Base-by-base conservation (phyloP, 2,797 vertebrate species). In the Tarsius wallacei region DNA sequence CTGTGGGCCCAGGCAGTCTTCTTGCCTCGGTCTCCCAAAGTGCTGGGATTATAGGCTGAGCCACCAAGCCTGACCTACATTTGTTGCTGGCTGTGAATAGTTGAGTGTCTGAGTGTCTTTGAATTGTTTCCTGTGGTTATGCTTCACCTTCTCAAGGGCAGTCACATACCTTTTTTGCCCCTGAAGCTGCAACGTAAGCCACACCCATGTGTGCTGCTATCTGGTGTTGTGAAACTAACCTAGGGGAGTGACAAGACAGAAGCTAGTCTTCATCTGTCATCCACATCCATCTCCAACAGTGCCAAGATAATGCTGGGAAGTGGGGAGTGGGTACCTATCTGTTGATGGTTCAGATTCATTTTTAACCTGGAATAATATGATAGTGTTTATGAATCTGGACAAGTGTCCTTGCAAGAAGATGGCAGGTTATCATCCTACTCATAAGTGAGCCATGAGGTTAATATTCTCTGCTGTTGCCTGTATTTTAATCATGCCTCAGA, bases 401-500 rank as follows among this genome's bases (percentile, higher is more conserved):
- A 74, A 15, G 22, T 94, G 51, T 12, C 15, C 74, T 93, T 78
- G 28, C 1, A 33, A 74, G 71, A 85, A n/a, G 63, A 49, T n/a
- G 21, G 49, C 26, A 78, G 16, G 15, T 73, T 31, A n/a, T 66
- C 51, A 4, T 74, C 59, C 81, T 81, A 3, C 59, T 94, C 47
- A 55, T 10, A 84, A 49, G 33, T 42, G 17, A 88, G 28, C 53
- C 19, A 0, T 21, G 17, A 57, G 28, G 9, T 73, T 51, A 15
- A 19, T 36, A 7, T 90, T 90, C 36, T 49, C 13, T 31, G 28
- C 19, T 61, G 24, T 81, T 89, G 61, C 49, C 66, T 63, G 3
- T 47, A 15, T 87, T 96, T 96, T 82, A 85, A 71, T 94, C 13
- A 7, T 49, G 21, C n/a, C 24, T 92, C 55, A 87, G 22, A 68